phyloP scores from a whole-genome alignment of 1,140 invertebrate genomes.

The Tigriopus japonicus region DNA sequence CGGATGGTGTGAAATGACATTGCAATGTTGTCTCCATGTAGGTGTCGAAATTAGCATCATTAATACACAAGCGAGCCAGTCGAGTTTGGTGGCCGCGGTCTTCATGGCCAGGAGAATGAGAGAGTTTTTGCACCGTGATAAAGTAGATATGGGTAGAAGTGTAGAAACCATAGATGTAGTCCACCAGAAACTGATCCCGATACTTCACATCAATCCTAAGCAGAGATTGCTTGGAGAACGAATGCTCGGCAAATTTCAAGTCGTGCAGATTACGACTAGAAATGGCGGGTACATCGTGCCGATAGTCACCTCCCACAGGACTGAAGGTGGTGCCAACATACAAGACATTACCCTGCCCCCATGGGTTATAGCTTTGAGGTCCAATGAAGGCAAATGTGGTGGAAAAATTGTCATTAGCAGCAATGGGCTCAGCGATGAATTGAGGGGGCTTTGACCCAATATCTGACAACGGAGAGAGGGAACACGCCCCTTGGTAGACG shows the following conservation, averaged over 20 bases:
- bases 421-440: conserved; percentile 39
- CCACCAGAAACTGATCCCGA: conserved; percentile 78
- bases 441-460: conserved; percentile 48
- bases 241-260: conserved; percentile 54
- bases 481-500: conserved; percentile 64
- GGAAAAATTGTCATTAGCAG: conserved; percentile 71
- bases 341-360: conserved; percentile 54
- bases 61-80: conserved; percentile 73
- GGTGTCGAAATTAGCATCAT: conserved; percentile 72
- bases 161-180: conserved; percentile 89
- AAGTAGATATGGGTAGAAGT: conserved; percentile 87
- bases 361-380: conserved; percentile 58
- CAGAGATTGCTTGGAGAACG: conserved; percentile 64
- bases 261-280: conserved; percentile 59
- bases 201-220: conserved; percentile 84
- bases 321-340: conserved; percentile 91
- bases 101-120: conserved; percentile 63
- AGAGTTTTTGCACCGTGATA: conserved; percentile 79
- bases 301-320: conserved; percentile 58
- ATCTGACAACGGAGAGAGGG: conserved; percentile 60
- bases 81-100: conserved; percentile 74
- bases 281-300: conserved; percentile 84
- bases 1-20: conserved; percentile 64
- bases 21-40: conserved; percentile 51
- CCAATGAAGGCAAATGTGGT: conserved; percentile 88